Evolutionary conservation across 1,140 invertebrate genomes (phyloP).

Genomic region (Bursaphelenchus mucronatus): DNA sequence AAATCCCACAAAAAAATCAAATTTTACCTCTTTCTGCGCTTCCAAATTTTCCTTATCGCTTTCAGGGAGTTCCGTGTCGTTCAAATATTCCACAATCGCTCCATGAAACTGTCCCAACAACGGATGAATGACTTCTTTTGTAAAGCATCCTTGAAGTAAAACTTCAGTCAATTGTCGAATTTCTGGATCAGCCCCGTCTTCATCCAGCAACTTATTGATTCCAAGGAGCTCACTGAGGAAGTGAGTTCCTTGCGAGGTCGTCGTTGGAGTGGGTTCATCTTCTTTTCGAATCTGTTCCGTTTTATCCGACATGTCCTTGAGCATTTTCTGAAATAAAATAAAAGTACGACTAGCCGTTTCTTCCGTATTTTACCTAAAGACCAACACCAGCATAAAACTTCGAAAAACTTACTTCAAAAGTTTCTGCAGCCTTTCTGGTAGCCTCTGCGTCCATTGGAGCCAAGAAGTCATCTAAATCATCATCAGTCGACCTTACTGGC

Average conservation of each 20-base stretch:
- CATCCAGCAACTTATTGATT: constrained; percentile 16
- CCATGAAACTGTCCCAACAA: constrained; percentile 11
- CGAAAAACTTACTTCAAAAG: constrained; percentile 8
- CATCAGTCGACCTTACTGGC: constrained; percentile 9
- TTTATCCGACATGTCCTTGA: background rate
- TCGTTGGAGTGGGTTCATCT: background rate
- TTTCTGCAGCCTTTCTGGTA: constrained; percentile 19
- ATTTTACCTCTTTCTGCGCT: constrained; percentile 8
- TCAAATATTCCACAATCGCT: constrained; percentile 8
- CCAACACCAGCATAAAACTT: constrained; percentile 1
- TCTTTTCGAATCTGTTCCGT: background rate
- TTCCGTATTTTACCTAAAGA: background rate
- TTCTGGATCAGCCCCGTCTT: constrained; percentile 11
- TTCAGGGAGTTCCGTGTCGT: background rate
- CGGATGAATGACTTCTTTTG: constrained; percentile 18
- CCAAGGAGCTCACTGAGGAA: constrained; percentile 10
- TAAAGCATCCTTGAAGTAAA: constrained; percentile 14
- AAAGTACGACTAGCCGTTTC: background rate
- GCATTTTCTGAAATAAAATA: background rate
- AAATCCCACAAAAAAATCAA: background rate
- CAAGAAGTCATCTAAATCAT: constrained; percentile 25
- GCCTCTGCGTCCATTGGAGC: constrained; percentile 21
- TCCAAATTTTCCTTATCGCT: background rate
- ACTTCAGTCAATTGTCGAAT: constrained; percentile 6
- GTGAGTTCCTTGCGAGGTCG: background rate